Evolutionary conservation across 2,888 invertebrate species (phyloP).

Genomic region (Pyrrhosoma nymphula): DNA sequence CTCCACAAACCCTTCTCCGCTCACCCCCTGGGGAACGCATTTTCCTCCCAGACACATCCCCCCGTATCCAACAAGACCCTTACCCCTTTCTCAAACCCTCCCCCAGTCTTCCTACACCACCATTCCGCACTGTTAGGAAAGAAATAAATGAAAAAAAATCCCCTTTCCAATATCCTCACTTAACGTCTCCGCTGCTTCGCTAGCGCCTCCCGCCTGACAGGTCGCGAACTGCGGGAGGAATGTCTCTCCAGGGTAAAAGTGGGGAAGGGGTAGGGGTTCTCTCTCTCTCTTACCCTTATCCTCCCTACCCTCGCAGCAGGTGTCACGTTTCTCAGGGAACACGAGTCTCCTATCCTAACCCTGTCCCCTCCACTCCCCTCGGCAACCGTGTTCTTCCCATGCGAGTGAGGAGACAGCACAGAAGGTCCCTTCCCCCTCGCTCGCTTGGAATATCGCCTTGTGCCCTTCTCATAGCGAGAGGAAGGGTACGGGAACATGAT

Average conservation of each 20-base stretch:
- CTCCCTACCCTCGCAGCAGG: neutral
- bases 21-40: neutral
- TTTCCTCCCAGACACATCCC: too few relatives aligned
- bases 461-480: neutral
- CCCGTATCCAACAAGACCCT: neutral
- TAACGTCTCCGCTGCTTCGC: constrained; percentile 44
- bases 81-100: neutral
- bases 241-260: neutral
- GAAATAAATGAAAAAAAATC: neutral
- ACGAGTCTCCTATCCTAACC: neutral
- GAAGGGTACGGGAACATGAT: neutral
- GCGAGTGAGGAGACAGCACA: neutral
- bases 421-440: neutral
- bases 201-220: neutral
- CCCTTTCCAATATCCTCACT: constrained; percentile 51
- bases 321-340: constrained; percentile 50
- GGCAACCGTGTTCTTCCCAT: neutral
- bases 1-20: neutral
- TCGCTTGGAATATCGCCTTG: neutral
- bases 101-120: neutral
- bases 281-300: neutral
- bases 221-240: constrained; percentile 43
- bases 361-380: neutral
- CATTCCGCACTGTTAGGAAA: neutral
- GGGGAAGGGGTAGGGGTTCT: neutral